phyloP scores from a whole-genome alignment of 2,113 vertebrate genomes.

The Aphyosemion australe region DNA sequence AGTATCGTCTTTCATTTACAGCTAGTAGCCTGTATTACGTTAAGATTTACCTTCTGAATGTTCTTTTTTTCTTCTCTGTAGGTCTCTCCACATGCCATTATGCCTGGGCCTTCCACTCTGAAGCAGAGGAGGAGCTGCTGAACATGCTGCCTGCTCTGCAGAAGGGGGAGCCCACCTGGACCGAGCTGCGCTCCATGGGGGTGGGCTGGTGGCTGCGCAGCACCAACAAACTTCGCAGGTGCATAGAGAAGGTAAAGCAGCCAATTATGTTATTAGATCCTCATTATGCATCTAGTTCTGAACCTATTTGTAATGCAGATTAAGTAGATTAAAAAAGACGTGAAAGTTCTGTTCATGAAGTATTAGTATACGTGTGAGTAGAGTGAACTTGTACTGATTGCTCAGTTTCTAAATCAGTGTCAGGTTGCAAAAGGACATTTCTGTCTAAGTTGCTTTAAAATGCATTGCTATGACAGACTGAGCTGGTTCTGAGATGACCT shows the following conservation, averaged over 20 bases:
- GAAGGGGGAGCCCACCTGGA: slow-evolving; percentile 88
- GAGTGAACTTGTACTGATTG: background rate
- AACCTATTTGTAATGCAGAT: no score
- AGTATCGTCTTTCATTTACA: background rate
- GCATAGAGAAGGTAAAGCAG: slow-evolving; percentile 90
- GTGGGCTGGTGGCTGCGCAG: slow-evolving; percentile 97
- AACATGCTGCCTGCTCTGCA: slow-evolving; percentile 92
- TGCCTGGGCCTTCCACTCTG: slow-evolving; percentile 98
- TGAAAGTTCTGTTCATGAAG: background rate
- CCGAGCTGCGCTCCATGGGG: slow-evolving; percentile 95
- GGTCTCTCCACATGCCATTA: slow-evolving; percentile 95
- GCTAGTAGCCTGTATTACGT: background rate
- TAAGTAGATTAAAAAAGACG: background rate
- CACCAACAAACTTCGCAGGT: slow-evolving; percentile 87
- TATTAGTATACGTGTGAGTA: background rate
- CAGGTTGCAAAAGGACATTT: background rate
- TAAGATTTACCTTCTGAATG: background rate
- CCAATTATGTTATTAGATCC: background rate
- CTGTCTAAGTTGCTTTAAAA: slow-evolving; percentile 23
- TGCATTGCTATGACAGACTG: background rate
- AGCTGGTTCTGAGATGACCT: slow-evolving; percentile 29
- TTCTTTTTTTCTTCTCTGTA: slow-evolving; percentile 53
- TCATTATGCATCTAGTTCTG: background rate
- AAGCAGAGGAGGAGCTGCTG: slow-evolving; percentile 94
- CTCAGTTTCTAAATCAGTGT: slow-evolving; percentile 16